These are phyloP conservation scores for Scartelaos histophorus DNA, from an alignment of 2,113 vertebrate species.

Conservation along the genomic window DNA sequence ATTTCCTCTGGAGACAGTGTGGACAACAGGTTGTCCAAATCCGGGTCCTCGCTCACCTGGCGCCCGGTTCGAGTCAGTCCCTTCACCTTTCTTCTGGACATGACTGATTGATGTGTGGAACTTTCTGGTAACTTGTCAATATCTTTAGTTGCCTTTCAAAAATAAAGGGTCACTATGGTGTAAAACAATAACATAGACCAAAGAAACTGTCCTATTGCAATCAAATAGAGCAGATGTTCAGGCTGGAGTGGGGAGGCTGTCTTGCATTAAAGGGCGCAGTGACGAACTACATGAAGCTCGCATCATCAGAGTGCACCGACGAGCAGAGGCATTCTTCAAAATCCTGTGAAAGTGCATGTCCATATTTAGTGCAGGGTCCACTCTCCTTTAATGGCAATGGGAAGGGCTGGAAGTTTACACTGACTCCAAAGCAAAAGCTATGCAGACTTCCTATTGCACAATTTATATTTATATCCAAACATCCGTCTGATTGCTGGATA, in stretches of 20 bases:
- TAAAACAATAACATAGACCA: constrained; percentile 9
- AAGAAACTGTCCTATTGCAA: constrained; percentile 35
- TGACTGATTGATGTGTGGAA: constrained; percentile 27
- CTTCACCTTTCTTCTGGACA: constrained; percentile 76
- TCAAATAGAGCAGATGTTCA: constrained; percentile 57
- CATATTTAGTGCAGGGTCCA: constrained; percentile 94
- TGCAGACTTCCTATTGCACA: constrained; percentile 66
- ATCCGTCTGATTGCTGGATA: constrained; percentile 15
- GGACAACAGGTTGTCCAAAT: constrained; percentile 81
- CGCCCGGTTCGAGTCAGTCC: constrained; percentile 76
- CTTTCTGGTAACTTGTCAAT: constrained; percentile 6
- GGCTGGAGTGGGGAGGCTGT: constrained; percentile 44
- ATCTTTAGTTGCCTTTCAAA: neutral
- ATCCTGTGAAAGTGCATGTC: constrained; percentile 91
- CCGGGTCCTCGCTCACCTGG: constrained; percentile 82
- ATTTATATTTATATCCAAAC: constrained; percentile 40
- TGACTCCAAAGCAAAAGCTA: constrained; percentile 76
- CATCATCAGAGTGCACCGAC: constrained; percentile 82
- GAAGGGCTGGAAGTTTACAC: constrained; percentile 77
- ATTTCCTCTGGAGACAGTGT: constrained; percentile 80
- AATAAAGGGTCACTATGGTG: neutral
- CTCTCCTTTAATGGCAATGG: constrained; percentile 96
- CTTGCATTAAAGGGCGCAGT: constrained; percentile 52
- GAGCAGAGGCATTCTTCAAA: constrained; percentile 95
- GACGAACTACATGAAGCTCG: constrained; percentile 59